Evolutionary conservation across 2,888 invertebrate genomes (phyloP).

Genomic region (Empis livida): DNA sequence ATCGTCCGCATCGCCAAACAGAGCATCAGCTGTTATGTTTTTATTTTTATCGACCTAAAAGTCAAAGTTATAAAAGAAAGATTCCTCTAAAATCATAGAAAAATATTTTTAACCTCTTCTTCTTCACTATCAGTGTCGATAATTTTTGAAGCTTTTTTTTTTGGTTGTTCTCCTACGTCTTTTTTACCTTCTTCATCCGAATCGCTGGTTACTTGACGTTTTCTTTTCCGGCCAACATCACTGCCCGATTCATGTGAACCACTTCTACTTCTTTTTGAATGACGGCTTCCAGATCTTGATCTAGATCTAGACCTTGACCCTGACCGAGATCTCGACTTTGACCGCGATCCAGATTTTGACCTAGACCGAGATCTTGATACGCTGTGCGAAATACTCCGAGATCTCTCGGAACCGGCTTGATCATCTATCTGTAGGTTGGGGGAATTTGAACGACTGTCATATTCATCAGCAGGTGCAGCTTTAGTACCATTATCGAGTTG

Average conservation of each 20-base stretch:
- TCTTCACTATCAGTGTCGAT: constrained; percentile 60
- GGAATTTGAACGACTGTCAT: constrained; percentile 40
- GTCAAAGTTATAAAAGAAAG: not conserved
- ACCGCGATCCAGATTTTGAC: constrained; percentile 9
- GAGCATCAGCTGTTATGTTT: constrained; percentile 54
- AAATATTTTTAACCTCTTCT: constrained; percentile 25
- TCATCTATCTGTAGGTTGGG: constrained; percentile 41
- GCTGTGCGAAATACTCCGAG: constrained; percentile 21
- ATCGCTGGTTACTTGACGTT: constrained; percentile 38
- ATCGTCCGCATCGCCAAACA: constrained; percentile 89
- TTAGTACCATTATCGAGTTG: not conserved
- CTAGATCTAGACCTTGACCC: constrained; percentile 13
- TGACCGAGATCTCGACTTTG: constrained; percentile 15
- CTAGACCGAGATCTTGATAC: constrained; percentile 22
- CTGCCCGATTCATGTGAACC: constrained; percentile 26
- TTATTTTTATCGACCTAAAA: constrained; percentile 15
- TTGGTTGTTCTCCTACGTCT: not conserved
- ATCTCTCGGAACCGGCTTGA: constrained; percentile 27
- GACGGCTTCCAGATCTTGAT: constrained; percentile 9
- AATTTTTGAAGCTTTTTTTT: constrained; percentile 37
- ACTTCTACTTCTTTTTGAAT: constrained; percentile 23
- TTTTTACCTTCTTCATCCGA: constrained; percentile 31
- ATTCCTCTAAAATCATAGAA: not conserved
- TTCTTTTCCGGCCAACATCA: constrained; percentile 28
- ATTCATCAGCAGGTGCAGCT: constrained; percentile 10